Evolutionary conservation across 2,888 invertebrate genomes (phyloP).

Genomic region (Tethea ocularis): DNA sequence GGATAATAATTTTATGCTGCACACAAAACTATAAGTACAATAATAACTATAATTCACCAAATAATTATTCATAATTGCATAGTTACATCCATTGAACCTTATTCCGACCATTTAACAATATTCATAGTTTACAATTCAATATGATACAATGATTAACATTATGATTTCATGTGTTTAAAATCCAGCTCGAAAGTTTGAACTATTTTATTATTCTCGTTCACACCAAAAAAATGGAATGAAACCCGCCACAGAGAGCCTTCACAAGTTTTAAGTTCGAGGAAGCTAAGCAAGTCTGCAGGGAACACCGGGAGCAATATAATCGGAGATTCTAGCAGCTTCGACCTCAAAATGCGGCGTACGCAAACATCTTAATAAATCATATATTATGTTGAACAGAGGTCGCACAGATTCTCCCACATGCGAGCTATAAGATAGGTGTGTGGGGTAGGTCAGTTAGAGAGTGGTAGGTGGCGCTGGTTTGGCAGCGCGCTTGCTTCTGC

Average conservation of each 20-base stretch:
- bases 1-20: neutral
- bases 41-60: neutral
- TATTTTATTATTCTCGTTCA: neutral
- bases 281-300: neutral
- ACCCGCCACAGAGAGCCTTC: neutral
- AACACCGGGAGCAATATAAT: neutral
- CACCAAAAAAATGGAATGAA: neutral
- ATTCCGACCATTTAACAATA: neutral
- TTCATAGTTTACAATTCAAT: neutral
- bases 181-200: neutral
- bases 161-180: neutral
- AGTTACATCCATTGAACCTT: neutral
- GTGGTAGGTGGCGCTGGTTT: conserved; percentile 5
- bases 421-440: neutral
- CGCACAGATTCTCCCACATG: neutral
- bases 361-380: neutral
- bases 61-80: neutral
- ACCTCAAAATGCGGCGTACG: neutral
- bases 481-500: conserved; percentile 20
- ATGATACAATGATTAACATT: neutral
- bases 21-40: neutral
- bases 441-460: neutral
- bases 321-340: neutral
- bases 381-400: neutral
- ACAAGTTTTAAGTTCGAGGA: neutral